Base-by-base conservation (phyloP, 2,888 invertebrate genomes). In the Didymodactylos carnosus region DNA sequence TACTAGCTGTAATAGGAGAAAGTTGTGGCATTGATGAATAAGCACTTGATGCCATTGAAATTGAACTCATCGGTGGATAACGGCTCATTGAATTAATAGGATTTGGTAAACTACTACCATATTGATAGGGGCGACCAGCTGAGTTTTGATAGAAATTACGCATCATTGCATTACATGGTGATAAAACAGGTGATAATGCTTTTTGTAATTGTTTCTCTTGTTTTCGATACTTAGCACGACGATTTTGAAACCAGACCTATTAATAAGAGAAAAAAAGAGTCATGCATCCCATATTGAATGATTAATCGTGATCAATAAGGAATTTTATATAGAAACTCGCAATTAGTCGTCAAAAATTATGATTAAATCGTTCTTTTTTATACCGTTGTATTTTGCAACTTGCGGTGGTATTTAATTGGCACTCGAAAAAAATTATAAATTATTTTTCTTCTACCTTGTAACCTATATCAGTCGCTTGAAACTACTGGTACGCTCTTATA, bases 191-290 rank as follows among this genome's bases (percentile, higher is more conserved):
- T 62, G 69, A 69, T 80, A 94, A 85, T 72, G 94, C 94, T 85
- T 95, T 95, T 84, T 95, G 94, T 78, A 95, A 86, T 84, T 97
- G 95, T 84, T 95, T 97, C 85, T 95, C 95, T 83, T 95, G 95
- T 84, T 97, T 97, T 78, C 95, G 88, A 85, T 95, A 95, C 84
- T 97, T 95, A 77, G 95, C 95, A 80, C 95, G 89, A 77, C 95
- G 88, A 85, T 97, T 97, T 88, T 97, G 95, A 87, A 97, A 95
- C 95, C 95, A 95, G 73, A 95, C 95, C 95, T 95, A 85, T 19
- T 29, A 29, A 19, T 16, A 62, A 3, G 5, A 62, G n/a, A 62
- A 13, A 62, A 62, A 35, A 13, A 19, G 8, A 29, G n/a, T n/a
- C n/a, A n/a, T n/a, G n/a, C 3, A 29, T 35, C 49, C 16, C 25